phyloP scores from a whole-genome alignment of 2,888 invertebrate genomes.

The Leucophenga montana region DNA sequence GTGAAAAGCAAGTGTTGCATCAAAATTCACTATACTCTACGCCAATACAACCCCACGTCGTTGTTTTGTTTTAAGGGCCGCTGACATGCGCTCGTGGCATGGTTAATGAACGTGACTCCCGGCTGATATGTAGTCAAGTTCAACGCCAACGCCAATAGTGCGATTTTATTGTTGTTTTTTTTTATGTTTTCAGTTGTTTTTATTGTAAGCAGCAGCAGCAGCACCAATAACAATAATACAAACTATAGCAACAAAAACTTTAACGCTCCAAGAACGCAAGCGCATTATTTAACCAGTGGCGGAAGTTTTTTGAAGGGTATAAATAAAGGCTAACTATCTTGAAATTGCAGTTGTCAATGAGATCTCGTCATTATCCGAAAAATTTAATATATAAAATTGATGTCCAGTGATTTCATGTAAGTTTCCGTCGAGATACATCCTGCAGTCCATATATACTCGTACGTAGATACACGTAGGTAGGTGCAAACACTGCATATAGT shows the following conservation, averaged over 20 bases:
- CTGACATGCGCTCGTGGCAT: conserved; percentile 62
- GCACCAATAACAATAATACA: conserved; percentile 42
- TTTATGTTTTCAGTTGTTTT: conserved; percentile 33
- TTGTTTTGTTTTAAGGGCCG: not conserved
- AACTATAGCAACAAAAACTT: conserved; percentile 41
- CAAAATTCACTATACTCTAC: not conserved
- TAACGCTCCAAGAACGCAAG: too few species aligned
- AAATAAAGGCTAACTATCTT: too few species aligned
- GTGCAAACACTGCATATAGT: too few species aligned
- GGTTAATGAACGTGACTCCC: conserved; percentile 43
- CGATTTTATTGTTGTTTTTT: conserved; percentile 49
- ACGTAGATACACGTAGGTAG: too few species aligned
- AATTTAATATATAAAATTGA: too few species aligned
- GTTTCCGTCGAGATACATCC: too few species aligned
- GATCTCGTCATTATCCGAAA: too few species aligned
- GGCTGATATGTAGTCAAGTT: conserved; percentile 57
- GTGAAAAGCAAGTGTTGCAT: not conserved
- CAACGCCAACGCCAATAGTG: conserved; percentile 56
- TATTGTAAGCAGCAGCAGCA: conserved; percentile 35
- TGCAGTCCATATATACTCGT: too few species aligned
- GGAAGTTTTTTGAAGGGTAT: too few species aligned
- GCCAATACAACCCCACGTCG: not conserved
- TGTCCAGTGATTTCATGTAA: too few species aligned
- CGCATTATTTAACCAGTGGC: too few species aligned
- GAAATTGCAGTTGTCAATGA: too few species aligned